Percentiles rank a stretch among this genome's conserved stretches.
Evolutionary conservation across 2,888 invertebrate genomes (phyloP).

Genomic region (Phasia obesa): DNA sequence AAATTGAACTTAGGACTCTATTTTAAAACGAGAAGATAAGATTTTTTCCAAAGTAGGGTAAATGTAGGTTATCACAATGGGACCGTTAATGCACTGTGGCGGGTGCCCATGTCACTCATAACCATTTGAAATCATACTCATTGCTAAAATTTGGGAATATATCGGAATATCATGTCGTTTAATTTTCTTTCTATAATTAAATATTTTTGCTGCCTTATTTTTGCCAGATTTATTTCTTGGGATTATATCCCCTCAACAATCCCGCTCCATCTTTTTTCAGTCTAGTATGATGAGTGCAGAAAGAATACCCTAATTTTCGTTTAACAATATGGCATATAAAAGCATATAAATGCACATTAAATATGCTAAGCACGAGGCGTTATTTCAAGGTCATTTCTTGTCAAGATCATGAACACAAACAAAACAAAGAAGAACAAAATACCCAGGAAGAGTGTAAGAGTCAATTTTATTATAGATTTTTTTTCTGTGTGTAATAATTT

Average conservation of each 20-base stretch:
- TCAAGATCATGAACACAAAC: constrained; percentile 40
- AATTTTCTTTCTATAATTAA: not conserved
- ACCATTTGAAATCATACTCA: no score
- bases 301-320: not conserved
- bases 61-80: no score
- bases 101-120: no score
- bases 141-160: no score
- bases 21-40: no score
- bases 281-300: not conserved
- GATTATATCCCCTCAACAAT: not conserved
- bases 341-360: constrained; percentile 28
- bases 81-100: no score
- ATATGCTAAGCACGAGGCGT: constrained; percentile 43
- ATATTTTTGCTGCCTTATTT: no score
- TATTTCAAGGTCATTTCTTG: constrained; percentile 41
- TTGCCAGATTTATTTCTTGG: not conserved
- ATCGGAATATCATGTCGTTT: no score
- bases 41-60: no score
- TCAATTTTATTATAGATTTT: constrained; percentile 8
- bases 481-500: not conserved
- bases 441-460: constrained; percentile 40
- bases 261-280: not conserved
- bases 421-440: not conserved
- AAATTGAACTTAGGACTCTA: no score
- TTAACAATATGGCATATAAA: not conserved